These are phyloP conservation scores for Aphidoletes aphidimyza DNA, from an alignment of 2,888 invertebrate genomes.

Conservation along the genomic window DNA sequence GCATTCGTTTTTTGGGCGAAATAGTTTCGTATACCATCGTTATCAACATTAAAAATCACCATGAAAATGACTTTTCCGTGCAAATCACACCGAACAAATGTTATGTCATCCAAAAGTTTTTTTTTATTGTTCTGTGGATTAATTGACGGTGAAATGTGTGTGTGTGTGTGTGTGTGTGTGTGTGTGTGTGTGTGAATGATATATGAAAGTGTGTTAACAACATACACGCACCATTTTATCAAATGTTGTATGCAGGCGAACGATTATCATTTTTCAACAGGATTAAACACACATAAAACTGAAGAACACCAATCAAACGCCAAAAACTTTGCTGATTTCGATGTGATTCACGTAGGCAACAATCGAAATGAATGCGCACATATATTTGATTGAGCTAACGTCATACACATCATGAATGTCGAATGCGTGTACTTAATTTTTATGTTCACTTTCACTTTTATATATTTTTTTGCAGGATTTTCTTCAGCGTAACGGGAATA, in stretches of 20 bases:
- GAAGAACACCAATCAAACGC: not conserved
- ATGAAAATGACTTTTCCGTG: not conserved
- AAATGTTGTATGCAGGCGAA: not conserved
- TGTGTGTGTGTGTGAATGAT: no score
- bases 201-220: no score
- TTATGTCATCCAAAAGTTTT: not conserved
- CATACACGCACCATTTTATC: no score
- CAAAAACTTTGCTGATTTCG: not conserved
- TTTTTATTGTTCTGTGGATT: not conserved
- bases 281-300: not conserved
- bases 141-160: slow-evolving; percentile 37
- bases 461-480: not conserved
- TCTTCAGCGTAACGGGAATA: not conserved
- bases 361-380: not conserved
- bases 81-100: not conserved
- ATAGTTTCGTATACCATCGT: no score
- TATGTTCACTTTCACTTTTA: not conserved
- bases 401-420: not conserved
- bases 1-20: not conserved
- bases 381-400: not conserved
- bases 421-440: slow-evolving; percentile 7
- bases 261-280: not conserved
- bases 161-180: not conserved
- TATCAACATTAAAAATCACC: not conserved
- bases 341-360: not conserved